phyloP scores from a whole-genome alignment of 2,888 invertebrate species.

The Dicyrtomina minuta region DNA sequence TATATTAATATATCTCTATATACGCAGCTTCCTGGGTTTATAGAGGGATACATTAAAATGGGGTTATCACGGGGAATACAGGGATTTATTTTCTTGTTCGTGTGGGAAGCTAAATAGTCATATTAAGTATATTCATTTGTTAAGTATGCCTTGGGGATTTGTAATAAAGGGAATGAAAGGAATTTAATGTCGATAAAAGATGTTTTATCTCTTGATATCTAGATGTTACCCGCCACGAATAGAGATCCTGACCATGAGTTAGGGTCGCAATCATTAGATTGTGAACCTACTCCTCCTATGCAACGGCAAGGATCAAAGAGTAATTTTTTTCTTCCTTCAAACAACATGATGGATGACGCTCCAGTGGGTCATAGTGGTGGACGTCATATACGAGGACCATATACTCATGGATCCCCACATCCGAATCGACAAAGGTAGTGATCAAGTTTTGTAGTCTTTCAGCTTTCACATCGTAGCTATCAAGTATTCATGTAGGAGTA shows the following conservation, averaged over 20 bases:
- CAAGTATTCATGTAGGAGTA: not conserved
- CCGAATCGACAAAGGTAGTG: conserved; percentile 67
- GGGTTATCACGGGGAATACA: too few relatives aligned
- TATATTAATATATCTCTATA: conserved; percentile 11
- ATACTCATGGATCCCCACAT: conserved; percentile 77
- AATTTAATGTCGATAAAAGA: not conserved
- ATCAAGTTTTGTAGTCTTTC: not conserved
- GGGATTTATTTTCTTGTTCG: too few relatives aligned
- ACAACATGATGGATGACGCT: conserved; percentile 56
- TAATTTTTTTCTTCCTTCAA: conserved; percentile 81
- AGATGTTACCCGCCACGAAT: conserved; percentile 52
- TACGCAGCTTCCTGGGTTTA: conserved; percentile 27
- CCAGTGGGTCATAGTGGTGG: conserved; percentile 37
- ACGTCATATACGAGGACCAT: conserved; percentile 61
- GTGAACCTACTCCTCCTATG: conserved; percentile 84
- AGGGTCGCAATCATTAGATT: conserved; percentile 88
- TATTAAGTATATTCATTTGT: too few relatives aligned
- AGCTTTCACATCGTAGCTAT: too few relatives aligned
- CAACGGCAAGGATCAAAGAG: conserved; percentile 83
- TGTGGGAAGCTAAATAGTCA: too few relatives aligned
- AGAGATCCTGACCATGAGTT: conserved; percentile 69
- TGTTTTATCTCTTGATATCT: conserved; percentile 10
- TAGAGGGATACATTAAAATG: not conserved
- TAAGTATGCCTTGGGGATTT: not conserved
- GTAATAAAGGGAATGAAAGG: too few relatives aligned